Conservation (phyloP, 2,888 invertebrate genomes). For the Clitarchus hookeri region DNA sequence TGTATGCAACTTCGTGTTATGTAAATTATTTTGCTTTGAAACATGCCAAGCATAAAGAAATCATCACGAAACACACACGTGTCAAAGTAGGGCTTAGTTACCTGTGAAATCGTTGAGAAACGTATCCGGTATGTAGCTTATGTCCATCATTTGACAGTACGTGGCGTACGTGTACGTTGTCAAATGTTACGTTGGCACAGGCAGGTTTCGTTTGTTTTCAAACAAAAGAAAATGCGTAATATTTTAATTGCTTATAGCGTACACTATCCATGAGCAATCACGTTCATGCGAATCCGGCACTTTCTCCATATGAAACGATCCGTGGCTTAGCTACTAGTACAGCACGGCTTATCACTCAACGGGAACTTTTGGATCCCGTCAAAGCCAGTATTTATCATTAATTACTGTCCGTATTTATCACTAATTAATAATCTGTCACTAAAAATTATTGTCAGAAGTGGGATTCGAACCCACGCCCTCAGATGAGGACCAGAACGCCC, state of each 20-base stretch:
- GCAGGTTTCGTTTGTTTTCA: background rate
- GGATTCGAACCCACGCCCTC: slow-evolving; percentile 28
- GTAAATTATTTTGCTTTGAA: background rate
- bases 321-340: too few relatives aligned
- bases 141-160: slow-evolving; percentile 14
- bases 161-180: slow-evolving; percentile 6
- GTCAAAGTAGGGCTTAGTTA: background rate
- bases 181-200: background rate
- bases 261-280: too few relatives aligned
- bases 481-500: slow-evolving; percentile 24
- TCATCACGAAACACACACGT: background rate
- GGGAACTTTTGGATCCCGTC: too few relatives aligned
- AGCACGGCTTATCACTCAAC: background rate
- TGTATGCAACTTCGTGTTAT: background rate
- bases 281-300: too few relatives aligned
- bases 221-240: background rate
- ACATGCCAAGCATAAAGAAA: too few relatives aligned
- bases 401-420: too few relatives aligned
- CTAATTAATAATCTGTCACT: background rate
- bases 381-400: too few relatives aligned
- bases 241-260: too few relatives aligned
- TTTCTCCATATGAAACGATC: too few relatives aligned
- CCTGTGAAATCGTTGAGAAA: slow-evolving; percentile 21
- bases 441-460: slow-evolving; percentile 20
- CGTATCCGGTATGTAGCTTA: slow-evolving; percentile 15